A percentile compares a stretch with the other conserved stretches of the same genome.
Conservation (phyloP, 1,140 invertebrate genomes). For the Cotesia chilonis region DNA sequence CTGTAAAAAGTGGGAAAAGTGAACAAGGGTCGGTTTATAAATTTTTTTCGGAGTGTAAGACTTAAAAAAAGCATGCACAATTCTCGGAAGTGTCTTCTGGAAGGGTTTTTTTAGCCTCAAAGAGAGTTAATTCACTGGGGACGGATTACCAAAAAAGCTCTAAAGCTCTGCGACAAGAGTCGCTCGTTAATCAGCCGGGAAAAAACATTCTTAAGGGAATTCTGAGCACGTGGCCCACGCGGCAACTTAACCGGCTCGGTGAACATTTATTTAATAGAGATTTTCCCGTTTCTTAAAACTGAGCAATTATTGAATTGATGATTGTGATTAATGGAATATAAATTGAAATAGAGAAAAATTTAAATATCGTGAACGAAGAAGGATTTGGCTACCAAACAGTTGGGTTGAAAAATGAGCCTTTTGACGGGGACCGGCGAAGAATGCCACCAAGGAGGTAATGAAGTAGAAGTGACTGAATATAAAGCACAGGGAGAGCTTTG, state of each 20-base stretch:
- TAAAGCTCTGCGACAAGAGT: constrained; percentile 27
- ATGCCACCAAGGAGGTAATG: too few relatives aligned
- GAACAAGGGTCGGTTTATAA: not conserved
- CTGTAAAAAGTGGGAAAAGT: too few relatives aligned
- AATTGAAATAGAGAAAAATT: too few relatives aligned
- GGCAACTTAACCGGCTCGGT: not conserved
- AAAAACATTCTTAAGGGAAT: constrained; percentile 12
- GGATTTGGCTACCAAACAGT: too few relatives aligned
- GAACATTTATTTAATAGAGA: too few relatives aligned
- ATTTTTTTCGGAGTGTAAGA: not conserved
- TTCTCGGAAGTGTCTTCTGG: not conserved
- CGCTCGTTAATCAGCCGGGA: constrained; percentile 35
- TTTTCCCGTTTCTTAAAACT: too few relatives aligned
- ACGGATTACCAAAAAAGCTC: constrained; percentile 32
- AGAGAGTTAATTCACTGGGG: constrained; percentile 21
- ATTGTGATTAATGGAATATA: too few relatives aligned
- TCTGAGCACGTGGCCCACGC: not conserved
- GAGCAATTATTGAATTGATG: too few relatives aligned
- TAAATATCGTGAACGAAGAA: too few relatives aligned
- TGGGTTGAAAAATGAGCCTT: too few relatives aligned
- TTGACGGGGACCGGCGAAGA: too few relatives aligned
- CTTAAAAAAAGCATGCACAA: constrained; percentile 4
- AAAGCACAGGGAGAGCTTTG: not conserved
- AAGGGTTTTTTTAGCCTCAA: not conserved
- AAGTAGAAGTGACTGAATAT: too few relatives aligned